Evolutionary conservation across 2,888 invertebrate genomes (phyloP).

Genomic region (Lepidochitona cinerea): DNA sequence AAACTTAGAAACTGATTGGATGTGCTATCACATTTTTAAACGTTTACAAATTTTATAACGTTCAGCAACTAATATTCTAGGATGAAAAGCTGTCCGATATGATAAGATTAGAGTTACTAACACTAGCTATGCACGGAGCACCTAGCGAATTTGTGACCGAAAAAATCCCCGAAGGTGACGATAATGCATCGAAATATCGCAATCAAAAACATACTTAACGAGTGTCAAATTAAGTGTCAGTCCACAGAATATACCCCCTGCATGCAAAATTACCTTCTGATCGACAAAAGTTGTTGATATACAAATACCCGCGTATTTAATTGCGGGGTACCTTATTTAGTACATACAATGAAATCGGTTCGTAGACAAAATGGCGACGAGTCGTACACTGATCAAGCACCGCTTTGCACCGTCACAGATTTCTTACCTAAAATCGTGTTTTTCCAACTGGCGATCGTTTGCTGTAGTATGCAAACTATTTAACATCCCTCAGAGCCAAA

Average conservation of each 20-base stretch:
- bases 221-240: neutral
- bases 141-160: too few relatives aligned
- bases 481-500: neutral
- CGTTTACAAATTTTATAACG: too few relatives aligned
- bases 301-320: neutral
- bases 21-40: too few relatives aligned
- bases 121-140: too few relatives aligned
- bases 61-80: too few relatives aligned
- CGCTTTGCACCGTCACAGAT: neutral
- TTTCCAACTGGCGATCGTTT: neutral
- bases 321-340: neutral
- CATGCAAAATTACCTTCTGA: neutral
- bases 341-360: neutral
- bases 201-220: too few relatives aligned
- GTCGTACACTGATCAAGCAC: neutral
- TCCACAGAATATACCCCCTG: neutral
- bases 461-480: constrained; percentile 1
- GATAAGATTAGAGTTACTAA: too few relatives aligned
- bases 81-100: too few relatives aligned
- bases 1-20: too few relatives aligned
- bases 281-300: neutral
- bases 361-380: constrained; percentile 6
- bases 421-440: constrained; percentile 6
- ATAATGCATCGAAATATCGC: too few relatives aligned
- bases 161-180: too few relatives aligned